A percentile compares a stretch with the other conserved stretches of the same genome.
Evolutionary conservation across 2,797 vertebrate species (phyloP).

Genomic region (Clarias platycephalus): DNA sequence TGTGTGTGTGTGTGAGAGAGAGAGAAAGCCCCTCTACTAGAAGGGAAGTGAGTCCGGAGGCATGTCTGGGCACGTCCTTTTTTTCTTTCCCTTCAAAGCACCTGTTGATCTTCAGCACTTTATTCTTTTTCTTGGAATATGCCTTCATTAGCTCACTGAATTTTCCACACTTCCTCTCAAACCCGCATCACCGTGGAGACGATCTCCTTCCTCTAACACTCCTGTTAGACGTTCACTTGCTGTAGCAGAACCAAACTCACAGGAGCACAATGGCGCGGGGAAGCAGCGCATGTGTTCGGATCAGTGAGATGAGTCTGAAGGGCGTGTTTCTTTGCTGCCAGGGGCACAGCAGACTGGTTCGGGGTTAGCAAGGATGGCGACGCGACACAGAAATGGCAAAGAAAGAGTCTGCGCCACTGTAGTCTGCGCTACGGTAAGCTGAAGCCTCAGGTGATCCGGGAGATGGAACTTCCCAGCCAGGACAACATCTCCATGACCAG

Average conservation of each 20-base stretch:
- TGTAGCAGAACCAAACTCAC: background rate
- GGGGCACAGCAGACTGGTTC: slow-evolving; percentile 98
- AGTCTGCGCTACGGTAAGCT: slow-evolving; percentile 94
- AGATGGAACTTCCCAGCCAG: slow-evolving; percentile 96
- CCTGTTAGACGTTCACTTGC: slow-evolving; percentile 5
- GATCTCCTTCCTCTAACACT: slow-evolving; percentile 7
- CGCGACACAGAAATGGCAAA: slow-evolving; percentile 96
- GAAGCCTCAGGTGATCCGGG: slow-evolving; percentile 93
- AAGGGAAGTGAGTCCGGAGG: slow-evolving; percentile 40
- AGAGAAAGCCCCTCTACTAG: slow-evolving; percentile 8
- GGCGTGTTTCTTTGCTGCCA: slow-evolving; percentile 64
- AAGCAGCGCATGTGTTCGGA: background rate
- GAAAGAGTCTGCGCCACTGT: slow-evolving; percentile 96
- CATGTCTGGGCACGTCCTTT: slow-evolving; percentile 62
- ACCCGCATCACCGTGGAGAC: slow-evolving; percentile 1
- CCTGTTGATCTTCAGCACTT: slow-evolving; percentile 35
- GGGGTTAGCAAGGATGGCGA: slow-evolving; percentile 95
- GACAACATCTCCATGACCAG: slow-evolving; percentile 96
- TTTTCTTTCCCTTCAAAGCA: slow-evolving; percentile 48
- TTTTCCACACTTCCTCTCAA: slow-evolving; percentile 33
- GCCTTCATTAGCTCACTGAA: slow-evolving; percentile 29
- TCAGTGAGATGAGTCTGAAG: slow-evolving; percentile 47
- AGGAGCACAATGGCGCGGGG: slow-evolving; percentile 17
- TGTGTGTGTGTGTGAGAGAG: background rate
- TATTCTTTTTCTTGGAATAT: slow-evolving; percentile 33